Percentiles rank a stretch among this genome's conserved stretches.
Evolutionary conservation across 2,113 vertebrate species (phyloP).

Genomic region (Myanophis thanlyinensis): DNA sequence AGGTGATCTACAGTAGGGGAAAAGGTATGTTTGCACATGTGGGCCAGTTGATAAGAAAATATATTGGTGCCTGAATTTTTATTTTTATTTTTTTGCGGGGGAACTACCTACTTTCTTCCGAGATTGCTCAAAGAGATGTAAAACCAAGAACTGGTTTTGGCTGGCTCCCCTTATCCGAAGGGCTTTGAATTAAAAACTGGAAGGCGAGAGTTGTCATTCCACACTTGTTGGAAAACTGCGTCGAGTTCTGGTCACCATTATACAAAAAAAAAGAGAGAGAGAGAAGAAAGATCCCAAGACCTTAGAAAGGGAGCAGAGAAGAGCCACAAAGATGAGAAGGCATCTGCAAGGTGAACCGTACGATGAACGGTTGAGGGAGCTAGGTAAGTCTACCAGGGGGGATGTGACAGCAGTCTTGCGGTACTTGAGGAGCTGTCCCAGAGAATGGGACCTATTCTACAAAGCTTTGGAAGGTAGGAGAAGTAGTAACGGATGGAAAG

Average conservation of each 20-base stretch:
- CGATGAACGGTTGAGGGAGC: too few relatives aligned
- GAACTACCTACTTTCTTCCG: neutral
- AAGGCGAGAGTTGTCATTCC: too few relatives aligned
- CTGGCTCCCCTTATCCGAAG: too few relatives aligned
- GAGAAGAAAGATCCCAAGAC: neutral
- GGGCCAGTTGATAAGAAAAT: neutral
- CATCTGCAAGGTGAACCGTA: too few relatives aligned
- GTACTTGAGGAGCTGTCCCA: too few relatives aligned
- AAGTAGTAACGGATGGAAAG: neutral
- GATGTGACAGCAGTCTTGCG: too few relatives aligned
- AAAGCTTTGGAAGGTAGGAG: neutral
- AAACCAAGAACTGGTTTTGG: neutral
- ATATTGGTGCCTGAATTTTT: rapidly evolving
- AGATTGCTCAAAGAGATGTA: neutral
- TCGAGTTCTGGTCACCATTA: too few relatives aligned
- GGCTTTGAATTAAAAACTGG: too few relatives aligned
- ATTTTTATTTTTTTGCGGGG: too few relatives aligned
- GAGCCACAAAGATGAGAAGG: too few relatives aligned
- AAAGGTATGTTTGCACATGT: rapidly evolving
- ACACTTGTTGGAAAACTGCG: too few relatives aligned
- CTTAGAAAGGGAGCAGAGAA: neutral
- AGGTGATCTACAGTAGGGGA: rapidly evolving
- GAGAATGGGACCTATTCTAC: neutral
- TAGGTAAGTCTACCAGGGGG: neutral
- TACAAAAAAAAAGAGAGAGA: too few relatives aligned